Evolutionary conservation across 2,113 vertebrate species (phyloP).

Genomic region (Sitta europaea): DNA sequence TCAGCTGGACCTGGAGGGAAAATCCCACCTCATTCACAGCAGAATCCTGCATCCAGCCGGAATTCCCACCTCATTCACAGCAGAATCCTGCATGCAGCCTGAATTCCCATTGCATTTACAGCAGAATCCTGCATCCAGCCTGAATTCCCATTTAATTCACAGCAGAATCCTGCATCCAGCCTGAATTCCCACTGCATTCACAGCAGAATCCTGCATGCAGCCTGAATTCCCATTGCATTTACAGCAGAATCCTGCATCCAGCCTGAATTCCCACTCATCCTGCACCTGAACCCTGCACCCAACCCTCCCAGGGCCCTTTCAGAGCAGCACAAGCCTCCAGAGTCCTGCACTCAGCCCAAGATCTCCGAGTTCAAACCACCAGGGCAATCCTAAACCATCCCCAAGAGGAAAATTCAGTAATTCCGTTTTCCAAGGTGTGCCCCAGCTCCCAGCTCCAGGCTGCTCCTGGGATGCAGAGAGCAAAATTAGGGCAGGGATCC

Average conservation of each 20-base stretch:
- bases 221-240: too few relatives aligned
- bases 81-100: neutral
- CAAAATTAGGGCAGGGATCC: neutral
- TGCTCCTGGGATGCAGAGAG: neutral
- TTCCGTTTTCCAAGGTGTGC: neutral
- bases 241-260: neutral
- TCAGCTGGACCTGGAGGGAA: neutral
- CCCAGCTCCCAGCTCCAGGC: neutral
- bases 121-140: neutral
- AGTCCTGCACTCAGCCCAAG: accelerated
- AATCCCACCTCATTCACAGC: neutral
- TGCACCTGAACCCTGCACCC: neutral
- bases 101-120: too few relatives aligned
- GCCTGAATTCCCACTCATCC: neutral
- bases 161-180: neutral
- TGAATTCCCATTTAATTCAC: neutral
- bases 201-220: accelerated
- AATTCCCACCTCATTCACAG: neutral
- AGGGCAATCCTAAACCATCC: accelerated
- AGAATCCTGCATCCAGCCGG: too few relatives aligned
- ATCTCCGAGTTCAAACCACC: neutral
- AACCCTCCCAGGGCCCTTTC: neutral
- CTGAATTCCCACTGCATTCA: neutral
- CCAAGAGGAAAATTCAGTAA: neutral
- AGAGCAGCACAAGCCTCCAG: neutral